These are phyloP conservation scores for Ophion ellenae DNA, from an alignment of 2,888 invertebrate genomes.

Conservation along the genomic window DNA sequence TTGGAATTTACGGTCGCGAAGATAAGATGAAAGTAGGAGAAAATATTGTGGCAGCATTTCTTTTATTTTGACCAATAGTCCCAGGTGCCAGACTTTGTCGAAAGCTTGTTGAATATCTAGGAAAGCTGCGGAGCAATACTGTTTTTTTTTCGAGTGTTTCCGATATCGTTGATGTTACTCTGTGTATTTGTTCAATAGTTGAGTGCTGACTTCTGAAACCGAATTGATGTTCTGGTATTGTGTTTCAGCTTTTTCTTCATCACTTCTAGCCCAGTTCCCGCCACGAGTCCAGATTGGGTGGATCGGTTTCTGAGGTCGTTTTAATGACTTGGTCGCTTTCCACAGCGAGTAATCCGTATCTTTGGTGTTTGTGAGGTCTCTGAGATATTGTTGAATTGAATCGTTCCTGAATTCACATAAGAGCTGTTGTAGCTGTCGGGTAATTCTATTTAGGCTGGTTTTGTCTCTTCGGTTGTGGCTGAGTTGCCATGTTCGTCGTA, in stretches of 20 bases:
- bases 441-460: too few relatives aligned
- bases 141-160: slow-evolving; percentile 62
- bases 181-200: slow-evolving; percentile 66
- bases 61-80: slow-evolving; percentile 67
- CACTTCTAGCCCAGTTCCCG: slow-evolving; percentile 57
- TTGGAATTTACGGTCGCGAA: slow-evolving; percentile 12
- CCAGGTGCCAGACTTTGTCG: slow-evolving; percentile 27
- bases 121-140: slow-evolving; percentile 46
- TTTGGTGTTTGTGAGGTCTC: too few relatives aligned
- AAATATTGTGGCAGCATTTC: slow-evolving; percentile 57
- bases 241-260: slow-evolving; percentile 50
- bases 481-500: too few relatives aligned
- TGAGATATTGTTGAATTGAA: too few relatives aligned
- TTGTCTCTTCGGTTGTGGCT: too few relatives aligned
- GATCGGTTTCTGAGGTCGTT: too few relatives aligned
- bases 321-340: too few relatives aligned
- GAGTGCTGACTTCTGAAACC: slow-evolving; percentile 22
- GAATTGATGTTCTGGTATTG: slow-evolving; percentile 34
- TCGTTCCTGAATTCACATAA: too few relatives aligned
- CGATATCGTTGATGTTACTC: slow-evolving; percentile 62
- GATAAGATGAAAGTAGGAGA: slow-evolving; percentile 46
- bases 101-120: too few relatives aligned
- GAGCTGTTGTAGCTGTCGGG: too few relatives aligned
- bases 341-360: too few relatives aligned
- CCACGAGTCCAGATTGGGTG: neutral